Base-by-base conservation (phyloP, 2,888 invertebrate genomes). In the Chrysodeixis includens region DNA sequence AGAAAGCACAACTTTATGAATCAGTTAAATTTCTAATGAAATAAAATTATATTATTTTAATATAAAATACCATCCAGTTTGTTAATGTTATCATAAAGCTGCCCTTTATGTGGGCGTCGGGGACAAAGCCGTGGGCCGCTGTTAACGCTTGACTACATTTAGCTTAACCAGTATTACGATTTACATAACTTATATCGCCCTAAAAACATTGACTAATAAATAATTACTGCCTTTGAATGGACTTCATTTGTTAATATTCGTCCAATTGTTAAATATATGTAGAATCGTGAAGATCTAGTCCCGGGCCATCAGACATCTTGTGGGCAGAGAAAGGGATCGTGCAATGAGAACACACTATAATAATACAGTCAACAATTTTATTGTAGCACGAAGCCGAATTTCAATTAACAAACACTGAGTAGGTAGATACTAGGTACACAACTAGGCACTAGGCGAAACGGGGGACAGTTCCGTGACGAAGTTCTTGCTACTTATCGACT, bases 71-170 rank as follows among this genome's bases (percentile, higher is more conserved):
- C n/a, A 40, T 35, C 14, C 40, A 14, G 40, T n/a, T n/a, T 40
- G 40, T 40, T 40, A 40, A 40, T 40, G n/a, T 40, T 40, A n/a
- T n/a, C n/a, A 40, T 40, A 40, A 40, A 5, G 40, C 40, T 40
- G 40, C 40, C 40, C 40, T 40, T 40, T 40, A 40, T n/a, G 40
- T 40, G 40, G 40, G 40, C n/a, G 40, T 40, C 40, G 40, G 5
- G n/a, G n/a, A 16, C 12, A 12, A 40, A 64, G 35, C 30, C 30
- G 44, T 52, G 51, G 32, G 55, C 18, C 3, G 40, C 40, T 40
- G 40, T 40, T 40, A 40, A 40, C 40, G 40, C 40, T 40, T 40
- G 40, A n/a, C 40, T 40, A n/a, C 40, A 40, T 40, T 40, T n/a
- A 40, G 40, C 40, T 40, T n/a, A 35, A 35, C 14, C 12, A 35